phyloP scores from a whole-genome alignment of 2,797 vertebrate genomes.

The Gallinago stenura region DNA sequence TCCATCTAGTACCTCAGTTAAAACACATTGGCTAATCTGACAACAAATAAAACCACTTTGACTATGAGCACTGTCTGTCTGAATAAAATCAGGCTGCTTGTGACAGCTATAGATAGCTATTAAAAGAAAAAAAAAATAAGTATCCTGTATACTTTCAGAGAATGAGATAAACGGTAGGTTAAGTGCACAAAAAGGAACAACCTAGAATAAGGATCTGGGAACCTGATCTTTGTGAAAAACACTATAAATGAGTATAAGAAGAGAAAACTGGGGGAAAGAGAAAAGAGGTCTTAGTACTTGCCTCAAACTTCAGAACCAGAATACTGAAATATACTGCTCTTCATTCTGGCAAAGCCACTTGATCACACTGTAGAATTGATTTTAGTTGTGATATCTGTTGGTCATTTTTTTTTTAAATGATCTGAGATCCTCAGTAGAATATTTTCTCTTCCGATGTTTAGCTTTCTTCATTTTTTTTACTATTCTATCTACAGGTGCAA shows the following conservation, averaged over 20 bases:
- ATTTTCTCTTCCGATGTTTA: background rate
- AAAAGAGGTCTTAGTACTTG: background rate
- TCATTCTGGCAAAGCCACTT: background rate
- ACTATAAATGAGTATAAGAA: background rate
- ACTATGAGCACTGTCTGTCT: slow-evolving; percentile 26
- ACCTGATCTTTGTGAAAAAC: background rate
- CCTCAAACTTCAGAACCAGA: background rate
- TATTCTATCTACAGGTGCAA: fast-evolving
- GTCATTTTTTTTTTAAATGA: background rate
- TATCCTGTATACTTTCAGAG: background rate
- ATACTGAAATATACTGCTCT: background rate
- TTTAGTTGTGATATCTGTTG: background rate
- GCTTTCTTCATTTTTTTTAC: background rate
- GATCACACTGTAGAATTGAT: background rate
- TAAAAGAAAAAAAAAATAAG: background rate
- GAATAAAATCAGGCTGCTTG: slow-evolving; percentile 54
- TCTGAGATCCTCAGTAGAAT: background rate
- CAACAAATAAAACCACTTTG: slow-evolving; percentile 56
- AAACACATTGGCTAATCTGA: slow-evolving; percentile 47
- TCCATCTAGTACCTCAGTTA: slow-evolving; percentile 51
- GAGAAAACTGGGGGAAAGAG: background rate
- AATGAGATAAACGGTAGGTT: background rate
- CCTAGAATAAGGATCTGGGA: background rate
- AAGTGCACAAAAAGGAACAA: background rate
- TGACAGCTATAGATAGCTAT: background rate